Evolutionary conservation across 2,797 vertebrate genomes (phyloP).

Genomic region (Prunella strophiata): DNA sequence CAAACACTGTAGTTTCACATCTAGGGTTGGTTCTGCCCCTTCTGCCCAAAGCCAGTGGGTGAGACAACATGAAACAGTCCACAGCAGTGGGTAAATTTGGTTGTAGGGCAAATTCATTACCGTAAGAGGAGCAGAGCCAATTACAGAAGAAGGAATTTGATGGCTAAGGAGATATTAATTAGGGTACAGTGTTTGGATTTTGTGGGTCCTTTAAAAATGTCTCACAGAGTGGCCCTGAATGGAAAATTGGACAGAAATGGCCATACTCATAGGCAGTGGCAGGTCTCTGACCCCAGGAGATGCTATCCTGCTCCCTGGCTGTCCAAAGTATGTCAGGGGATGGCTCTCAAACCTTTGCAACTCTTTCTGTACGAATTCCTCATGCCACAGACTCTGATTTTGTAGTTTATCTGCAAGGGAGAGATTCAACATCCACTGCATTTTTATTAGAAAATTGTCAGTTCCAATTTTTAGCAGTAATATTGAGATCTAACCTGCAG

Average conservation of each 20-base stretch:
- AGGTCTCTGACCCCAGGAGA: background rate
- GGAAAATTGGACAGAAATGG: background rate
- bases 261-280: accelerated
- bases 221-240: background rate
- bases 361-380: background rate
- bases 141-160: background rate
- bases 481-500: background rate
- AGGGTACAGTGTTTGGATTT: background rate
- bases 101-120: background rate
- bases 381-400: background rate
- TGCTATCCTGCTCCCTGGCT: background rate
- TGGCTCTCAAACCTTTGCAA: background rate
- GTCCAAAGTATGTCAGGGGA: background rate
- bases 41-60: background rate
- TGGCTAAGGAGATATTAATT: background rate
- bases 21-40: background rate
- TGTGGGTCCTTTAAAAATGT: background rate
- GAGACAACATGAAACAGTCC: background rate
- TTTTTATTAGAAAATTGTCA: conserved; percentile 17
- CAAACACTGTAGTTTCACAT: background rate
- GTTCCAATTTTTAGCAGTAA: background rate
- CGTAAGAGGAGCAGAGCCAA: background rate
- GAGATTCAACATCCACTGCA: background rate
- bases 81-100: background rate
- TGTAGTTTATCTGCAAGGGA: background rate